phyloP scores from a whole-genome alignment of 2,113 vertebrate species.

The Melanotaenia duboulayi region DNA sequence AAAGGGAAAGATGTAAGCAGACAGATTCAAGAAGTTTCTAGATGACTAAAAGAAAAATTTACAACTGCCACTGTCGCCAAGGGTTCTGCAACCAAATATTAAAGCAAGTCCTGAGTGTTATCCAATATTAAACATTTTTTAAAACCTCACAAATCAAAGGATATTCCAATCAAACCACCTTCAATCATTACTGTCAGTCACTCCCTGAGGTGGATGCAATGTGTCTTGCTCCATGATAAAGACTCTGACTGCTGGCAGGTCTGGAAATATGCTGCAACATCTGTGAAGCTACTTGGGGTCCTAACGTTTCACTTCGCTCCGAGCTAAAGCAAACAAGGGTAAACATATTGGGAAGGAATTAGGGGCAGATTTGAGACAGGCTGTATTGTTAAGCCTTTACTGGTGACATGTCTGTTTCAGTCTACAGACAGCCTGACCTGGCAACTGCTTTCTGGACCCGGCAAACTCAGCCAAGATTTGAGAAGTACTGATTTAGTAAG shows the following conservation, averaged over 20 bases:
- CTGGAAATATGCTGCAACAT: slow-evolving; percentile 79
- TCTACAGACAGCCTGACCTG: slow-evolving; percentile 77
- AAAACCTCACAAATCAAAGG: slow-evolving; percentile 45
- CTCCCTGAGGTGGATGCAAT: slow-evolving; percentile 73
- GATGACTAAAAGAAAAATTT: not conserved
- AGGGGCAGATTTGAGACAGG: slow-evolving; percentile 76
- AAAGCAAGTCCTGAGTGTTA: not conserved
- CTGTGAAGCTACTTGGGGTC: slow-evolving; percentile 79
- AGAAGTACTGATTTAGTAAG: slow-evolving; percentile 27
- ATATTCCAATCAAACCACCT: slow-evolving; percentile 55
- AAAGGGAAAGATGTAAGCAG: not conserved
- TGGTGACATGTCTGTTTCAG: slow-evolving; percentile 72
- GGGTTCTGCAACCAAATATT: not conserved
- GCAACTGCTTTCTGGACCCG: slow-evolving; percentile 64
- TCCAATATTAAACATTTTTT: slow-evolving; percentile 9
- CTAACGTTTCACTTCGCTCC: slow-evolving; percentile 62
- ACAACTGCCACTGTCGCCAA: not conserved
- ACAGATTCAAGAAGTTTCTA: not conserved
- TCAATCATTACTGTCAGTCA: slow-evolving; percentile 68
- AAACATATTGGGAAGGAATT: slow-evolving; percentile 85
- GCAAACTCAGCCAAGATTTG: slow-evolving; percentile 52
- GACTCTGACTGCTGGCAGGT: slow-evolving; percentile 57
- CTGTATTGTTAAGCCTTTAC: slow-evolving; percentile 77
- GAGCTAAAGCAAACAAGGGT: slow-evolving; percentile 77
- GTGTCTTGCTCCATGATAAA: slow-evolving; percentile 65